These are phyloP conservation scores for Monopterus albus DNA, from an alignment of 2,113 vertebrate species.

Conservation along the genomic window DNA sequence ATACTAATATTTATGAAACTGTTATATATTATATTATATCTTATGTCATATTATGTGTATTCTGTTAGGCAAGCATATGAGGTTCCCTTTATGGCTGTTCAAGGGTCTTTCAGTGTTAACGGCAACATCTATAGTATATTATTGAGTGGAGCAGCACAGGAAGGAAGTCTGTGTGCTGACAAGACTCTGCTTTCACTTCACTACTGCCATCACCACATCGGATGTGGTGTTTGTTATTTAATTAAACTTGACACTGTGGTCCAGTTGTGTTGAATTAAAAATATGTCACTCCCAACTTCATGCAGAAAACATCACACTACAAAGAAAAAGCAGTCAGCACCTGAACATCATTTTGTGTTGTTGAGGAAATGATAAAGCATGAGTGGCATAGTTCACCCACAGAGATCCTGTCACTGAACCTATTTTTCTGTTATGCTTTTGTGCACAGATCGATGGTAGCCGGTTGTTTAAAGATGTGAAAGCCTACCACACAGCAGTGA, in stretches of 20 bases:
- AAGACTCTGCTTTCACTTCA: constrained; percentile 55
- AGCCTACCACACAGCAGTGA: constrained; percentile 87
- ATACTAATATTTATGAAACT: too few relatives aligned
- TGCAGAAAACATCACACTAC: not conserved
- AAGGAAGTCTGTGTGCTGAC: constrained; percentile 50
- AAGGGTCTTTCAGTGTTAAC: not conserved
- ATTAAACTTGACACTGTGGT: not conserved
- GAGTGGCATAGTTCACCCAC: not conserved
- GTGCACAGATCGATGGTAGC: constrained; percentile 85
- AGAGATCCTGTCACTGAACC: not conserved
- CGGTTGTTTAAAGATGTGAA: constrained; percentile 92
- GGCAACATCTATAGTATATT: not conserved
- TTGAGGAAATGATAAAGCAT: constrained; percentile 1
- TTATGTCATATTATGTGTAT: too few relatives aligned
- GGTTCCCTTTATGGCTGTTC: too few relatives aligned
- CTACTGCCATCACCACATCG: not conserved
- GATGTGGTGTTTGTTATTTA: not conserved
- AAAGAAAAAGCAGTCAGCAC: not conserved
- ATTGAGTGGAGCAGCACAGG: constrained; percentile 30
- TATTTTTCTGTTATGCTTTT: not conserved
- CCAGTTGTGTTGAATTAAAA: fast-evolving
- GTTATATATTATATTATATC: too few relatives aligned
- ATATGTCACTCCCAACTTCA: not conserved
- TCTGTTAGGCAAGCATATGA: too few relatives aligned
- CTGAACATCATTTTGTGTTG: not conserved